These are phyloP conservation scores for Lycaon pictus DNA, from an alignment of 2,113 vertebrate species.

Conservation along the genomic window DNA sequence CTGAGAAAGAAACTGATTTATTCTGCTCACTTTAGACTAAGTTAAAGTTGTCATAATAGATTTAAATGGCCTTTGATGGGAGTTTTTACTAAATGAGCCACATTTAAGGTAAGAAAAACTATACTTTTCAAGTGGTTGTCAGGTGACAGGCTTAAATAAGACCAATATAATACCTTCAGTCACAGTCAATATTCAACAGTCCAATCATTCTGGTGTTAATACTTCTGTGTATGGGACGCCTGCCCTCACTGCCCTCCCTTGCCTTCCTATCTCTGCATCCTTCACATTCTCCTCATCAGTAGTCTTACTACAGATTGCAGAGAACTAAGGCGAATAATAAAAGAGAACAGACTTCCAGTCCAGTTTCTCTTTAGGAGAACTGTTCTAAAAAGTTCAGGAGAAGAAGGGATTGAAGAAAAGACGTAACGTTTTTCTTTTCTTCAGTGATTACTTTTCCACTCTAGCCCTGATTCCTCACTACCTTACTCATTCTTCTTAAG, in stretches of 20 bases:
- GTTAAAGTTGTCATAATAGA: not conserved
- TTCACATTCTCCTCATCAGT: not conserved
- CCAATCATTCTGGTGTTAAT: not conserved
- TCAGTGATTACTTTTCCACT: not conserved
- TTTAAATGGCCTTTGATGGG: not conserved
- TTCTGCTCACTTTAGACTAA: constrained; percentile 8
- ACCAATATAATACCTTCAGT: not conserved
- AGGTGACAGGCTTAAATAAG: not conserved
- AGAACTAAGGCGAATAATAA: not conserved
- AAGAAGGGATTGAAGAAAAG: not conserved
- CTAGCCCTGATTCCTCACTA: not conserved
- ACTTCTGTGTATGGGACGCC: not conserved
- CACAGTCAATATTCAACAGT: not conserved
- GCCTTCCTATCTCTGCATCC: not conserved
- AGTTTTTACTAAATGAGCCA: constrained; percentile 27
- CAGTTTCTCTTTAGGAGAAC: not conserved
- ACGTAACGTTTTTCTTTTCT: not conserved
- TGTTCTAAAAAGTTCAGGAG: not conserved
- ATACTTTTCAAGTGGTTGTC: not conserved
- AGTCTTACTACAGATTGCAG: not conserved
- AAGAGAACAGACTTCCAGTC: not conserved
- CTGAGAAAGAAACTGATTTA: not conserved
- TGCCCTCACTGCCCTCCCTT: not conserved
- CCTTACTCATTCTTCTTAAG: not conserved
- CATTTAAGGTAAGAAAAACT: not conserved